A percentile compares a stretch with the other conserved stretches of the same genome.
phyloP scores from a whole-genome alignment of 2,113 vertebrate species.

The Abramis brama region DNA sequence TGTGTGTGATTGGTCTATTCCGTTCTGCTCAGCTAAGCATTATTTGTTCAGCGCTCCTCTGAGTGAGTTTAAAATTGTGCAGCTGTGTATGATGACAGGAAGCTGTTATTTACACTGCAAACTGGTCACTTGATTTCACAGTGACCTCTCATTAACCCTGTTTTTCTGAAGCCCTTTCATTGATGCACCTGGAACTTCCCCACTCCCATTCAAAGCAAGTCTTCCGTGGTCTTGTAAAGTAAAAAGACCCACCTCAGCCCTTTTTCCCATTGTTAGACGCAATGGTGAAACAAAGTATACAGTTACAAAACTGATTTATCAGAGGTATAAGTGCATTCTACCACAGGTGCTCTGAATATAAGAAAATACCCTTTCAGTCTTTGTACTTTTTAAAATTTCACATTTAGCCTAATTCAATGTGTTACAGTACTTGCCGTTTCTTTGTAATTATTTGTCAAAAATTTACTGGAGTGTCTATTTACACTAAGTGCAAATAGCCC shows the following conservation, averaged over 20 bases:
- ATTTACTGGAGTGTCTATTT: too few species aligned
- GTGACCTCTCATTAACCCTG: slow-evolving; percentile 8
- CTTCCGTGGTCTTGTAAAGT: background rate
- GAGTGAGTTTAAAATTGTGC: background rate
- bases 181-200: background rate
- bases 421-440: too few species aligned
- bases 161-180: slow-evolving; percentile 9
- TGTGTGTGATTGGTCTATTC: background rate
- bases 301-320: background rate
- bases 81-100: background rate
- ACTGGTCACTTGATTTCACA: background rate
- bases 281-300: slow-evolving; percentile 1
- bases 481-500: too few species aligned
- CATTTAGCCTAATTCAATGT: too few species aligned
- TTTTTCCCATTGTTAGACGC: background rate
- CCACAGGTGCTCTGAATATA: background rate
- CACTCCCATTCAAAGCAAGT: background rate
- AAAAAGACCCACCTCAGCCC: background rate
- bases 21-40: background rate
- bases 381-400: too few species aligned
- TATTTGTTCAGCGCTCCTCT: background rate
- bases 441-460: too few species aligned
- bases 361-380: too few species aligned
- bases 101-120: background rate
- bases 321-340: background rate